Evolutionary conservation across 2,113 vertebrate genomes (phyloP).

Genomic region (Oceanodroma tethys): DNA sequence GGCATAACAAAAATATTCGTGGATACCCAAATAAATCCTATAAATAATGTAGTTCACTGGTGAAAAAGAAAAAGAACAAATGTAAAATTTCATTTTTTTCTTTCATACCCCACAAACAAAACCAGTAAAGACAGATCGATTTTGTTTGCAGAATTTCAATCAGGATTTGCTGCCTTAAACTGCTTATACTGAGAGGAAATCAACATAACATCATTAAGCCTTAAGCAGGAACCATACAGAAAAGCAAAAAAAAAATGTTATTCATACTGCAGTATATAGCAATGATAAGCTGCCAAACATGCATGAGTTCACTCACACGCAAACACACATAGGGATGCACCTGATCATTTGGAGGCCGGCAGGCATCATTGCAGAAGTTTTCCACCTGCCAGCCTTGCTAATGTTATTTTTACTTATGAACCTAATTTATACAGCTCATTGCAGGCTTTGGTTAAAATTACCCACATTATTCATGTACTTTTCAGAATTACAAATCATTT

Average conservation of each 20-base stretch:
- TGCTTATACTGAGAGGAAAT: not conserved
- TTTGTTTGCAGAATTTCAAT: not conserved
- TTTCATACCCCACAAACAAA: not conserved
- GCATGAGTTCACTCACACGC: not conserved
- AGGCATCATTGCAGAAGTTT: not conserved
- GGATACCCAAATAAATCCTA: not conserved
- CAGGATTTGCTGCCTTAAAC: not conserved
- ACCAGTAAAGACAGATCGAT: not conserved
- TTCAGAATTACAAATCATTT: not conserved
- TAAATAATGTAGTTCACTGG: not conserved
- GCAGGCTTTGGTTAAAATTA: not conserved
- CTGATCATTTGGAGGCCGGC: not conserved
- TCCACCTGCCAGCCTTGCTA: not conserved
- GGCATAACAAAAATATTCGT: not conserved
- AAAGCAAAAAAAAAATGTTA: not conserved
- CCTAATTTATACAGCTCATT: not conserved
- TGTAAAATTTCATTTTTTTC: not conserved
- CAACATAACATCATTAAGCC: not conserved
- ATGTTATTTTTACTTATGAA: not conserved
- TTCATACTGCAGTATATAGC: not conserved
- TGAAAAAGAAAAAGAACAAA: not conserved
- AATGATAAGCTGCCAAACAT: not conserved
- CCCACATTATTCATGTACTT: not conserved
- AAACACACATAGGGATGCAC: fast-evolving
- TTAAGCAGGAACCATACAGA: not conserved